These are phyloP conservation scores for Deilephila porcellus DNA, from an alignment of 2,888 invertebrate species.

Conservation along the genomic window DNA sequence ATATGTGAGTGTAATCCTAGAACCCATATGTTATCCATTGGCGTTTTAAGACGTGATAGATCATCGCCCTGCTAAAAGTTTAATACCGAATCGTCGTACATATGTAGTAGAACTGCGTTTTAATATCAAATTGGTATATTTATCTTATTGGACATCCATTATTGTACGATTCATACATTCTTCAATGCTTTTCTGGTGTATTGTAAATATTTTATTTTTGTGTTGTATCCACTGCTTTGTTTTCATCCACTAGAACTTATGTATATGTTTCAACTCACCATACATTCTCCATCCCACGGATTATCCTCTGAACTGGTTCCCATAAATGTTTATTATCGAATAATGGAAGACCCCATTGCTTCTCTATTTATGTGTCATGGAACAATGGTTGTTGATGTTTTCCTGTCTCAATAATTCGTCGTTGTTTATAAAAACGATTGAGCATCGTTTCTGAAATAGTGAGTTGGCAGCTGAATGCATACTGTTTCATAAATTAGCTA, in stretches of 20 bases:
- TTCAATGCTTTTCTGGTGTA: background rate
- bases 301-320: constrained; percentile 42
- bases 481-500: too few relatives aligned
- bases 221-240: background rate
- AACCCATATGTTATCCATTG: background rate
- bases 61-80: background rate
- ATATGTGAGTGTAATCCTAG: background rate
- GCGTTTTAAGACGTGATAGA: background rate
- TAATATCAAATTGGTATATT: background rate
- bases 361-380: background rate
- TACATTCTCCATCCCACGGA: background rate
- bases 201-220: background rate
- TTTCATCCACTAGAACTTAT: background rate
- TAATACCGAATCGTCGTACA: background rate
- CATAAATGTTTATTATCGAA: constrained; percentile 60
- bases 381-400: background rate
- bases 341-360: constrained; percentile 32
- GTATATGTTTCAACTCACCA: background rate
- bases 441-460: too few relatives aligned
- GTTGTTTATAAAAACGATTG: too few relatives aligned
- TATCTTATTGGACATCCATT: background rate
- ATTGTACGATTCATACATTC: too few relatives aligned
- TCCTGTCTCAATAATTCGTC: background rate
- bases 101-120: background rate
- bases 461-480: too few relatives aligned